phyloP scores from a whole-genome alignment of 35 echinoderm and acorn worm species.

The Apostichopus californicus region DNA sequence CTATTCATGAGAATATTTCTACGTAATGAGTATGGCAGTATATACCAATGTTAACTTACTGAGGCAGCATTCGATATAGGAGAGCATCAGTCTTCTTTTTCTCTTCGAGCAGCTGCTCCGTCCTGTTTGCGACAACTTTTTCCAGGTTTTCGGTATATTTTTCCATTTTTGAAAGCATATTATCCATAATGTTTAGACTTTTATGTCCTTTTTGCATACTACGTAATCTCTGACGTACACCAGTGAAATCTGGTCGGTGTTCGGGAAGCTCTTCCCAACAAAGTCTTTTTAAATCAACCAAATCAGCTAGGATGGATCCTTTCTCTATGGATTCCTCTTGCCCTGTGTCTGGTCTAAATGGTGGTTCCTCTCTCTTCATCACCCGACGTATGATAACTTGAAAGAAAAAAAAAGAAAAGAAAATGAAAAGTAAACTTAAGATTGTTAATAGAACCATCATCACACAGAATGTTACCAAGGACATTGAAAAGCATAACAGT shows the following conservation, averaged over 20 bases:
- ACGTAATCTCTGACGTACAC: conserved; percentile 75
- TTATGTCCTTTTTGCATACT: conserved; percentile 81
- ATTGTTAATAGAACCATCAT: not conserved
- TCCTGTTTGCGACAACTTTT: conserved; percentile 79
- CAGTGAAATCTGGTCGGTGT: conserved; percentile 75
- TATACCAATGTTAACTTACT: conserved; percentile 61
- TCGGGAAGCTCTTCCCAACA: conserved; percentile 96
- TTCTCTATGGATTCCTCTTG: conserved; percentile 40
- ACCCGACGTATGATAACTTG: conserved; percentile 78
- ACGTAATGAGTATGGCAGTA: not conserved
- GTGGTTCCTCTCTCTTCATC: conserved; percentile 92
- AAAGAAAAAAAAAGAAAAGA: conserved; percentile 2
- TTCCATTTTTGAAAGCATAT: conserved; percentile 96
- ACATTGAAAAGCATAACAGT: too few species aligned
- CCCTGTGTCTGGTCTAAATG: conserved; percentile 75
- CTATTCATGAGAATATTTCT: too few species aligned
- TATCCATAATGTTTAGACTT: conserved; percentile 88
- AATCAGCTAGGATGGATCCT: conserved; percentile 16
- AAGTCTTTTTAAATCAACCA: conserved; percentile 65
- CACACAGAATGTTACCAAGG: not conserved
- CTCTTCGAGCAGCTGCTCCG: conserved; percentile 86
- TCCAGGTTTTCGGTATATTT: conserved; percentile 96
- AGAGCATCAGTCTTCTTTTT: conserved; percentile 94
- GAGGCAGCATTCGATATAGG: conserved; percentile 83
- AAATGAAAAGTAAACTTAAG: not conserved